phyloP scores from a whole-genome alignment of 2,113 vertebrate species.

The Hydrolagus affinis region DNA sequence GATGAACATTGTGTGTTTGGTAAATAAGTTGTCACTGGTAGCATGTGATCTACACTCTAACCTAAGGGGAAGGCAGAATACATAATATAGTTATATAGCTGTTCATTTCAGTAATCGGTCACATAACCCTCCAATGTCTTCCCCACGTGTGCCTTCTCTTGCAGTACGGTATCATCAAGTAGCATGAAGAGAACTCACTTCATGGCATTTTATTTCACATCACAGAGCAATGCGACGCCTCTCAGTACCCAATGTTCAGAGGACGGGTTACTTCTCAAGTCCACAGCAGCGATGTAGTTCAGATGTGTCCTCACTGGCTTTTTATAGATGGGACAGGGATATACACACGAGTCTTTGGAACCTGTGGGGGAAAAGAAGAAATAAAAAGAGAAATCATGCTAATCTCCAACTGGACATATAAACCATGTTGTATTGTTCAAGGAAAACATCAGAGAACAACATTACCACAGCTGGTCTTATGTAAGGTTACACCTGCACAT shows the following conservation, averaged over 20 bases:
- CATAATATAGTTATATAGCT: not conserved
- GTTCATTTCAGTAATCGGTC: not conserved
- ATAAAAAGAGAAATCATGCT: not conserved
- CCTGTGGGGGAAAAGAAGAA: slow-evolving; percentile 47
- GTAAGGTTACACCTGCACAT: no score
- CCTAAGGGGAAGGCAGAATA: no score
- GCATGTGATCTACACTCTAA: no score
- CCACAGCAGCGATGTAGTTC: slow-evolving; percentile 78
- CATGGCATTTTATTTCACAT: slow-evolving; percentile 65
- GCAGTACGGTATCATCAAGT: not conserved
- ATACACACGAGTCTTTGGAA: slow-evolving; percentile 63
- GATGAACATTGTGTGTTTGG: no score
- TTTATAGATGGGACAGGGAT: slow-evolving; percentile 86
- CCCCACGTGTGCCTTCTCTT: not conserved
- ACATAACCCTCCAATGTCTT: no score
- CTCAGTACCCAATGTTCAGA: slow-evolving; percentile 85
- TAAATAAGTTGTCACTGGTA: no score
- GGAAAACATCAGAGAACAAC: no score
- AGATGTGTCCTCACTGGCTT: slow-evolving; percentile 72
- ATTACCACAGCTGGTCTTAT: no score
- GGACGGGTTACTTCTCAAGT: slow-evolving; percentile 63
- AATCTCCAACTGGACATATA: no score
- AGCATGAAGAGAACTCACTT: not conserved
- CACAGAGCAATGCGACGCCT: slow-evolving; percentile 84
- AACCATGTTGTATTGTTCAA: no score